Evolutionary conservation across 2,888 invertebrate genomes (phyloP).

Genomic region (Caenorhabditis sinica): DNA sequence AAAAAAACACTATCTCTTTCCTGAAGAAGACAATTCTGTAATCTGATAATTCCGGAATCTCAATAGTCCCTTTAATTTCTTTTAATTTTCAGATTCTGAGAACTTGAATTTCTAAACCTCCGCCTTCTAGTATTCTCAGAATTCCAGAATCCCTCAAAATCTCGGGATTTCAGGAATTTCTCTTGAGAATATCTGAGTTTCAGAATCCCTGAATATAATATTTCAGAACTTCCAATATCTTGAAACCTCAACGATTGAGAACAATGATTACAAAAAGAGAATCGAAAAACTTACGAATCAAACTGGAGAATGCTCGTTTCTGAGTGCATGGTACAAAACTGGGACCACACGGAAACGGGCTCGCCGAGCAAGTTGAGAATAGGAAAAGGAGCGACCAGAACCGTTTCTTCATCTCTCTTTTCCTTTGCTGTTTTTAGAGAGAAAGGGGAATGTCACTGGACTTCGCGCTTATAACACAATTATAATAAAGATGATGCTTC

Average conservation of each 20-base stretch:
- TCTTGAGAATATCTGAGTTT: too few relatives aligned
- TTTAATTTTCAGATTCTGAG: neutral
- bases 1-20: too few relatives aligned
- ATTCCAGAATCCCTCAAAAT: too few relatives aligned
- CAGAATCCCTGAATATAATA: neutral
- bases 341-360: slow-evolving; percentile 79
- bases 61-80: neutral
- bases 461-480: slow-evolving; percentile 61
- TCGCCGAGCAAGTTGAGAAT: slow-evolving; percentile 48
- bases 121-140: too few relatives aligned
- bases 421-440: slow-evolving; percentile 24
- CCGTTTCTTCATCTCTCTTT: slow-evolving; percentile 18
- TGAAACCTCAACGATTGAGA: neutral
- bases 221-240: neutral
- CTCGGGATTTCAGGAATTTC: too few relatives aligned
- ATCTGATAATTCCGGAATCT: neutral
- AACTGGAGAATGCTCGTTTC: slow-evolving; percentile 60
- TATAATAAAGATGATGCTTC: slow-evolving; percentile 69
- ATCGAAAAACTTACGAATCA: slow-evolving; percentile 50
- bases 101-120: neutral
- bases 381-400: slow-evolving; percentile 33
- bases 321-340: slow-evolving; percentile 79
- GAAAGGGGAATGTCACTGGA: slow-evolving; percentile 21
- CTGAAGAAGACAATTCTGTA: neutral
- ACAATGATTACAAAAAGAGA: neutral